Conservation (phyloP, 30 jellyfish, hydroid and myxozoan genomes). For the Euphysa ruthae region DNA sequence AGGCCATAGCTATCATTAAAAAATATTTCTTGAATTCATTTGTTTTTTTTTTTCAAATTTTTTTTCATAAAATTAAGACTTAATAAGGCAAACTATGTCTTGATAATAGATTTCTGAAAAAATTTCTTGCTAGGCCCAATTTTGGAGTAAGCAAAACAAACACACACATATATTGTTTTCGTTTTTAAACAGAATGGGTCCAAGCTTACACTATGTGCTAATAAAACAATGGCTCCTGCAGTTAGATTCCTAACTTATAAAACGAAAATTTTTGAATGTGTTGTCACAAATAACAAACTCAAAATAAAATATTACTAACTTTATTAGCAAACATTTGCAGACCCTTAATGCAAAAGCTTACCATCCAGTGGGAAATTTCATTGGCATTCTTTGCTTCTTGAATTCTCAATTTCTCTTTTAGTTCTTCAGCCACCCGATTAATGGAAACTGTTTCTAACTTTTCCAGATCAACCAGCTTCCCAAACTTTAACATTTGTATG, state of each 20-base stretch:
- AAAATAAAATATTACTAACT: background rate
- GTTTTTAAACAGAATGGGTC: no score
- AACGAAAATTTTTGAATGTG: background rate
- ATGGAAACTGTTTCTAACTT: constrained; percentile 84
- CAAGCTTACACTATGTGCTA: background rate
- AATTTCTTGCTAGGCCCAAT: no score
- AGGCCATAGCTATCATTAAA: no score
- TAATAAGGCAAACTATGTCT: no score
- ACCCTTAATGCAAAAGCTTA: background rate
- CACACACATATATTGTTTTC: no score
- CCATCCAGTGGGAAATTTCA: constrained; percentile 81
- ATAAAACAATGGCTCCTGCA: background rate
- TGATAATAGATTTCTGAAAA: no score
- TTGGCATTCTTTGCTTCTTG: constrained; percentile 58
- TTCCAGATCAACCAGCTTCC: constrained; percentile 73
- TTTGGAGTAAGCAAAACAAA: no score
- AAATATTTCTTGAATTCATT: no score
- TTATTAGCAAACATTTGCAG: background rate
- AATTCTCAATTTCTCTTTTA: constrained; percentile 70
- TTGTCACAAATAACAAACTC: background rate
- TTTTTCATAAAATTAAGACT: no score
- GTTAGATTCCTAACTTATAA: no score
- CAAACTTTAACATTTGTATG: constrained; percentile 83
- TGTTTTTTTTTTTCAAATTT: no score
- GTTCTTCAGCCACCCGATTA: constrained; percentile 84